Evolutionary conservation across 1,140 invertebrate species (phyloP).

Genomic region (Heliconius congener): DNA sequence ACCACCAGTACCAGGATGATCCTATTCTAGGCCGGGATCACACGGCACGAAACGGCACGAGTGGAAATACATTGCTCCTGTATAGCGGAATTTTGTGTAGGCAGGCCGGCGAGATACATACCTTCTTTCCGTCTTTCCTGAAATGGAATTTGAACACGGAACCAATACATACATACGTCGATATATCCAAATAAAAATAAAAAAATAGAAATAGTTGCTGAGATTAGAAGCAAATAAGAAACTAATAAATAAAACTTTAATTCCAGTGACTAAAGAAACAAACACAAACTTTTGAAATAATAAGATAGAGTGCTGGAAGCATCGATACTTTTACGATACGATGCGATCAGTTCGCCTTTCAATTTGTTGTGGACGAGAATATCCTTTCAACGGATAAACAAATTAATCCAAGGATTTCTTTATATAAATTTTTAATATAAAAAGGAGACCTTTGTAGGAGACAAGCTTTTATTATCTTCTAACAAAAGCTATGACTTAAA

Average conservation of each 20-base stretch:
- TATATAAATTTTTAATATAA: not conserved
- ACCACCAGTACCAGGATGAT: too few relatives aligned
- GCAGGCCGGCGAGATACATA: too few relatives aligned
- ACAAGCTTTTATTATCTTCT: not conserved
- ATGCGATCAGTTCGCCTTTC: not conserved
- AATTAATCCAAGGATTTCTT: not conserved
- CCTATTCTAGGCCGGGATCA: too few relatives aligned
- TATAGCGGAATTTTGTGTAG: too few relatives aligned
- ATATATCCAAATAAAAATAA: too few relatives aligned
- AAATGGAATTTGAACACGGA: too few relatives aligned
- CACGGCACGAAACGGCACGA: too few relatives aligned
- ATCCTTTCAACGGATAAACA: not conserved
- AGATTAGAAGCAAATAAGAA: not conserved
- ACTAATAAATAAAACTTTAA: not conserved
- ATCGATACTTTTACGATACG: conserved; percentile 9
- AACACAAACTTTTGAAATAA: not conserved
- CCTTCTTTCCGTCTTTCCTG: too few relatives aligned
- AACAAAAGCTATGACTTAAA: not conserved
- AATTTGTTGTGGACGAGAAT: not conserved
- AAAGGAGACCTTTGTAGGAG: too few relatives aligned
- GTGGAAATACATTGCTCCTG: too few relatives aligned
- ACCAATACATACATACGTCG: too few relatives aligned
- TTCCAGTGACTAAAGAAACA: not conserved
- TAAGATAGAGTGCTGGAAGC: conserved; percentile 4
- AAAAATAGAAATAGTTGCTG: not conserved